Conservation (phyloP, 2,797 vertebrate genomes). For the Cyprinodon diabolis region DNA sequence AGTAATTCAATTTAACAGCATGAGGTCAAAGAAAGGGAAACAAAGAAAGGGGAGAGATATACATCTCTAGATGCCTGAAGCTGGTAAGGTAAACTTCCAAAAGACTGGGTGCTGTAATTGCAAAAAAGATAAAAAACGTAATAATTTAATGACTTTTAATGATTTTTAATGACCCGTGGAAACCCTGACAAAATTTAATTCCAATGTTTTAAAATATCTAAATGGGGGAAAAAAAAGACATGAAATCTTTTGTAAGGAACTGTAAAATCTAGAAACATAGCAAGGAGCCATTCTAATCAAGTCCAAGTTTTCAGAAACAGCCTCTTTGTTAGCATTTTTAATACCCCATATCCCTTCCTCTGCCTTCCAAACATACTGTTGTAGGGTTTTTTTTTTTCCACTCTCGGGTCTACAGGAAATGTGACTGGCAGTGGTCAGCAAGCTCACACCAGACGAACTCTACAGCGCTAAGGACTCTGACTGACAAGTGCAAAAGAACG, state of each 20-base stretch:
- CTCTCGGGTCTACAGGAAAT: not conserved
- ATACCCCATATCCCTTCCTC: slow-evolving; percentile 20
- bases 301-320: slow-evolving; percentile 31
- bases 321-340: slow-evolving; percentile 42
- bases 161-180: too few relatives aligned
- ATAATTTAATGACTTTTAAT: too few relatives aligned
- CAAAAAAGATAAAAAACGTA: not conserved
- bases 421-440: not conserved
- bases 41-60: not conserved
- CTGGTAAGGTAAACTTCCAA: not conserved
- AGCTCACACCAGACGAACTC: not conserved
- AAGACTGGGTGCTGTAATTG: not conserved
- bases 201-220: not conserved
- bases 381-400: slow-evolving; percentile 38
- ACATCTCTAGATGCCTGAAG: not conserved
- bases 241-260: too few relatives aligned
- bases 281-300: slow-evolving; percentile 6
- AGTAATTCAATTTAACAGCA: not conserved
- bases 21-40: not conserved
- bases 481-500: not conserved
- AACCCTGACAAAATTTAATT: not conserved
- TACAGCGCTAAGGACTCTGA: not conserved
- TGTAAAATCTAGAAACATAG: not conserved
- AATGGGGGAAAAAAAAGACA: not conserved
- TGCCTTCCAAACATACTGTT: slow-evolving; percentile 38